Evolutionary conservation across 2,113 vertebrate species (phyloP).

Genomic region (Melanotaenia duboulayi): DNA sequence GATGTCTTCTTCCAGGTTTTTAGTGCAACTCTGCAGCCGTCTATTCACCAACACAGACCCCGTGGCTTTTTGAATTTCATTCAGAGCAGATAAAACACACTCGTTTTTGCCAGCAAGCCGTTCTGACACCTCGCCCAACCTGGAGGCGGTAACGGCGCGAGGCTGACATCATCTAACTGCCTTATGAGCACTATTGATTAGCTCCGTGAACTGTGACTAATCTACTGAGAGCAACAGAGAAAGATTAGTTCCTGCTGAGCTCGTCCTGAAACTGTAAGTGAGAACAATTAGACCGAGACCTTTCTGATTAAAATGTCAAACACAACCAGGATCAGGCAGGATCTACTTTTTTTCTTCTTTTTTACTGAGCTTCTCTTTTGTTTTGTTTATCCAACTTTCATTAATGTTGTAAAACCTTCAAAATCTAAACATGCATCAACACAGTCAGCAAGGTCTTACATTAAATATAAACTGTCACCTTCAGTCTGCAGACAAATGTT

Average conservation of each 20-base stretch:
- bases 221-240: constrained; percentile 15
- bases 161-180: constrained; percentile 21
- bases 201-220: constrained; percentile 40
- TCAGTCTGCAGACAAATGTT: not conserved
- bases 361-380: not conserved
- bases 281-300: not conserved
- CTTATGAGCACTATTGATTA: constrained; percentile 36
- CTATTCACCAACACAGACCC: rapidly evolving
- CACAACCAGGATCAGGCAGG: not conserved
- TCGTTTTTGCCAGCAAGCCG: not conserved
- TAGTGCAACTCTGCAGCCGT: not conserved
- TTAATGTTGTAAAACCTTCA: not conserved
- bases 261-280: not conserved
- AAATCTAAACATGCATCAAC: not conserved
- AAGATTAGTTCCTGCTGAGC: not conserved
- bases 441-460: not conserved
- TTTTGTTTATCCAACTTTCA: not conserved
- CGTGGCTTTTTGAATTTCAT: constrained; percentile 6
- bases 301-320: constrained; percentile 21
- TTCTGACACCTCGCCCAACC: constrained; percentile 5
- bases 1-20: not conserved
- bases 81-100: constrained; percentile 1
- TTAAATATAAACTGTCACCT: not conserved
- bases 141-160: constrained; percentile 1
- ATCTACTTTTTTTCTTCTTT: not conserved